A percentile compares a stretch with the other conserved stretches of the same genome.
phyloP scores from a whole-genome alignment of 2,888 invertebrate species.

The Sialis fuliginosa region DNA sequence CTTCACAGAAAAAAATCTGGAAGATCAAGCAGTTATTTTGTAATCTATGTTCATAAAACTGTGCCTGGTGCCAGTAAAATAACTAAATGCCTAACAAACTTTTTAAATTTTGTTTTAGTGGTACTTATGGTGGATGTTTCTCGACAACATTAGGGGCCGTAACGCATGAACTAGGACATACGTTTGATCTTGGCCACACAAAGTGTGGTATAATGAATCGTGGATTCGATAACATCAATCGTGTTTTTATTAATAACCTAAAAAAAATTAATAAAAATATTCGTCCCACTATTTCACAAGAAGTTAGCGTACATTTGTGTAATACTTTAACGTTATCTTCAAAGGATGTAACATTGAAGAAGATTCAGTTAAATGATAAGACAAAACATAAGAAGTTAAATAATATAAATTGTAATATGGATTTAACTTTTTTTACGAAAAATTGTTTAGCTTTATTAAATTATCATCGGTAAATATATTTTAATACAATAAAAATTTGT shows the following conservation, averaged over 20 bases:
- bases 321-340: too few relatives aligned
- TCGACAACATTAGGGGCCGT: constrained; percentile 82
- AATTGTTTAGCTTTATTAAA: constrained; percentile 46
- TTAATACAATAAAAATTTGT: not conserved
- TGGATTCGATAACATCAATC: constrained; percentile 69
- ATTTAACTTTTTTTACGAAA: constrained; percentile 40
- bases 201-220: constrained; percentile 84
- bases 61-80: too few relatives aligned
- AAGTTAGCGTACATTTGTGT: too few relatives aligned
- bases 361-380: constrained; percentile 4
- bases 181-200: constrained; percentile 86
- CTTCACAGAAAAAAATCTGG: too few relatives aligned
- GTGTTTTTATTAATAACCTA: constrained; percentile 43
- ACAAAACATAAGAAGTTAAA: constrained; percentile 7
- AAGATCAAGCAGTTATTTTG: too few relatives aligned
- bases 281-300: not conserved
- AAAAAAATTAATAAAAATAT: constrained; percentile 6
- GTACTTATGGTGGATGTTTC: constrained; percentile 73
- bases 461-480: constrained; percentile 40
- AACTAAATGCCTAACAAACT: too few relatives aligned
- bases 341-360: constrained; percentile 1
- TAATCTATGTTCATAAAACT: too few relatives aligned
- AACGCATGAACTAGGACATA: constrained; percentile 86
- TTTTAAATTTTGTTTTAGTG: constrained; percentile 25
- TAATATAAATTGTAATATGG: constrained; percentile 21